A percentile compares a stretch with the other conserved stretches of the same genome.
These are phyloP conservation scores for Nomada lathburiana DNA, from an alignment of 2,888 invertebrate genomes.

Conservation along the genomic window DNA sequence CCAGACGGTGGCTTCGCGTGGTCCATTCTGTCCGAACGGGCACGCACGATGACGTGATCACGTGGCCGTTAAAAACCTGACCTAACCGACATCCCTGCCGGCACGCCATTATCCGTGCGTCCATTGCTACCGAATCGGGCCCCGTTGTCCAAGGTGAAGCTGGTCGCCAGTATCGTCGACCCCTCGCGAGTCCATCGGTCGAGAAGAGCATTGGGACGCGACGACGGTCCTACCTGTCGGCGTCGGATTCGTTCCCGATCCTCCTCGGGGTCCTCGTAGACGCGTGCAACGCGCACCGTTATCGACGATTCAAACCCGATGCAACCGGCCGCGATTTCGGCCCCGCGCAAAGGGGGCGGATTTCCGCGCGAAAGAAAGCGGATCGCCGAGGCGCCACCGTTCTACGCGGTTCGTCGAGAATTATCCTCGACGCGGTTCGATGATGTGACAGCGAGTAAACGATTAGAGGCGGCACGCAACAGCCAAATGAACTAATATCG, in stretches of 20 bases:
- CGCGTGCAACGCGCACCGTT: slow-evolving; percentile 36
- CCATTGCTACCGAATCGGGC: slow-evolving; percentile 65
- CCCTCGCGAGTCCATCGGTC: slow-evolving; percentile 63
- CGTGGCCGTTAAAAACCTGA: slow-evolving; percentile 82
- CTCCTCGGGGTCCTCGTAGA: slow-evolving; percentile 50
- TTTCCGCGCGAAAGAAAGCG: too few relatives aligned
- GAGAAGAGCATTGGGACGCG: slow-evolving; percentile 64
- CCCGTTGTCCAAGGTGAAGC: slow-evolving; percentile 53
- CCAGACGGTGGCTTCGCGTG: slow-evolving; percentile 72
- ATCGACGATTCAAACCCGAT: neutral
- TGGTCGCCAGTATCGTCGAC: slow-evolving; percentile 47
- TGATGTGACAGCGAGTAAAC: slow-evolving; percentile 45
- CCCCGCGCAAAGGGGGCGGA: neutral
- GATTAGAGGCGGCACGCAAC: slow-evolving; percentile 55
- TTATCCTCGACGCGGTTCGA: slow-evolving; percentile 3
- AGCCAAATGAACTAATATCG: slow-evolving; percentile 60
- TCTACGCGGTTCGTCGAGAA: too few relatives aligned
- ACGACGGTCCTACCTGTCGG: slow-evolving; percentile 54
- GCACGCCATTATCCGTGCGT: slow-evolving; percentile 75
- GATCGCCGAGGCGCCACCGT: too few relatives aligned
- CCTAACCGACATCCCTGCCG: slow-evolving; percentile 77
- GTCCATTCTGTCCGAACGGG: slow-evolving; percentile 75
- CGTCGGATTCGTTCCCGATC: slow-evolving; percentile 42
- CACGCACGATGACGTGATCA: slow-evolving; percentile 82
- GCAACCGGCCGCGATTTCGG: neutral